These are phyloP conservation scores for Mythimna albipuncta DNA, from an alignment of 2,888 invertebrate species.

Conservation along the genomic window DNA sequence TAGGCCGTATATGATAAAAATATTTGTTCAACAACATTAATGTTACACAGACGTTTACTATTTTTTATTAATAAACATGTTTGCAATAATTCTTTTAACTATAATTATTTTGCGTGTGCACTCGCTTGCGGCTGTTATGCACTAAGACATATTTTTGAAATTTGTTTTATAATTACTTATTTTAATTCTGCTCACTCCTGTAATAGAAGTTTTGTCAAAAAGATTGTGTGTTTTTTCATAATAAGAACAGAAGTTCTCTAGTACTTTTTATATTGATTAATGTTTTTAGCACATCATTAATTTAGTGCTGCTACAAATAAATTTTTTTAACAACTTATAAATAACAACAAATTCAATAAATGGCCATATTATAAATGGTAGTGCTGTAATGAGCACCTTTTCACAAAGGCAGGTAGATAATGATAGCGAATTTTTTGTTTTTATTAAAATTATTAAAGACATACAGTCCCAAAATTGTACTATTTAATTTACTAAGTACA, in stretches of 20 bases:
- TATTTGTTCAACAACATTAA: neutral
- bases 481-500: slow-evolving; percentile 1
- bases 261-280: neutral
- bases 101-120: too few species aligned
- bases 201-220: neutral
- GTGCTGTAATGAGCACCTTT: neutral
- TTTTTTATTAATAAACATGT: neutral
- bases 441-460: neutral
- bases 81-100: too few species aligned
- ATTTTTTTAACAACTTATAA: neutral
- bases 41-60: neutral
- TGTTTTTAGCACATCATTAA: neutral
- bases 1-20: neutral
- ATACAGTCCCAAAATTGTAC: neutral
- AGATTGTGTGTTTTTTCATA: neutral
- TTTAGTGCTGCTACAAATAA: slow-evolving; percentile 14
- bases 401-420: neutral
- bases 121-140: too few species aligned
- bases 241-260: neutral
- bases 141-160: too few species aligned
- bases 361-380: neutral
- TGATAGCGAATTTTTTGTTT: too few species aligned
- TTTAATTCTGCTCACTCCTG: neutral
- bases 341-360: too few species aligned
- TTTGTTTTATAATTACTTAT: neutral